A percentile compares a stretch with the other conserved stretches of the same genome.
These are phyloP conservation scores for Oeneis ivallda DNA, from an alignment of 2,888 invertebrate species.

Conservation along the genomic window DNA sequence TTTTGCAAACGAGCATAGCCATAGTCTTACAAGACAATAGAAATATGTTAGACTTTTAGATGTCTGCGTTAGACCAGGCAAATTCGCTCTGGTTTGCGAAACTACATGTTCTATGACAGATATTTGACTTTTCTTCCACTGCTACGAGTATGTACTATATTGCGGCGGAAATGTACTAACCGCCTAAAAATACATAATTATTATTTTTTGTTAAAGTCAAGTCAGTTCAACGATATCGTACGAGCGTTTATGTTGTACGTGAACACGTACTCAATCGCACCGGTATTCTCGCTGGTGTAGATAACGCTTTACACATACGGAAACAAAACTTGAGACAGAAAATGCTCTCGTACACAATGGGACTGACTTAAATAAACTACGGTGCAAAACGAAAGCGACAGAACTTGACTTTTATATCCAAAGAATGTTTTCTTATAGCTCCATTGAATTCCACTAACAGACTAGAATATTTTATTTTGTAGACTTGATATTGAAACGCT, in stretches of 20 bases:
- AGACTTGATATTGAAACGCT: conserved; percentile 4
- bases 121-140: no score
- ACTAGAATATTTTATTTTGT: conserved; percentile 22
- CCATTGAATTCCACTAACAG: conserved; percentile 19
- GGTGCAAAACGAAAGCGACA: conserved; percentile 26
- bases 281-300: conserved; percentile 1
- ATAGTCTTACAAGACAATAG: no score
- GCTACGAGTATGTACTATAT: no score
- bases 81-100: no score
- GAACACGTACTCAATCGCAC: not conserved
- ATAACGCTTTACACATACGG: conserved; percentile 8
- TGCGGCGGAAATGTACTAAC: no score
- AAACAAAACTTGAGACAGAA: conserved; percentile 16
- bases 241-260: no score
- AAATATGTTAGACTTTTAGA: no score
- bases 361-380: conserved; percentile 24
- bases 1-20: no score
- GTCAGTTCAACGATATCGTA: not conserved
- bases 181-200: no score
- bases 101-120: no score
- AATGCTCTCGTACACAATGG: conserved; percentile 25
- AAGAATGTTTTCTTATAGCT: conserved; percentile 22
- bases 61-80: no score
- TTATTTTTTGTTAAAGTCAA: no score
- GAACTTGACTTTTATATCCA: conserved; percentile 25